Conservation (phyloP, 2,113 vertebrate species). For the Ameiurus melas region DNA sequence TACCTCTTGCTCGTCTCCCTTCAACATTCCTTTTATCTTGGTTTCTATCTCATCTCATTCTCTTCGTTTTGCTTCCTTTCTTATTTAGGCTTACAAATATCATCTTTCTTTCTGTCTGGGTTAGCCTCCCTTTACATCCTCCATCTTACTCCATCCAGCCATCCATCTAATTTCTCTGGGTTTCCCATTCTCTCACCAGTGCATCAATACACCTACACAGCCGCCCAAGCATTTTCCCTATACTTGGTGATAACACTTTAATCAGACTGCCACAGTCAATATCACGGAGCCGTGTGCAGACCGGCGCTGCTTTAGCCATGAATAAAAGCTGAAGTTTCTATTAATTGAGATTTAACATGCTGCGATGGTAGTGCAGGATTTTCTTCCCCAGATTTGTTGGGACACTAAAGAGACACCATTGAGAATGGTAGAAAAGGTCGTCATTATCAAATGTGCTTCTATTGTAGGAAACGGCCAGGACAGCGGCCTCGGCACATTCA, state of each 20-base stretch:
- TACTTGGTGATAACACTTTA: conserved; percentile 27
- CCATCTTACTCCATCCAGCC: neutral
- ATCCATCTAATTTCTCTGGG: neutral
- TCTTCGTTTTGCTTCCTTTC: neutral
- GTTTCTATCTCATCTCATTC: neutral
- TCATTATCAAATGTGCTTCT: conserved; percentile 55
- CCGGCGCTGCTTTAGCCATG: neutral
- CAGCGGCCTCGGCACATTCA: conserved; percentile 57
- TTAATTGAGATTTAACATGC: conserved; percentile 26
- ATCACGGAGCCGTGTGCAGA: neutral
- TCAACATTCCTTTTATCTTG: neutral
- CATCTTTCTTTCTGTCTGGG: neutral
- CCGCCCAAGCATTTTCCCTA: neutral
- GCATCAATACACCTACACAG: conserved; percentile 8
- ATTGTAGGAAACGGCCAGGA: conserved; percentile 56
- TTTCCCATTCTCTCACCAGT: neutral
- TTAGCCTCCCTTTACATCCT: neutral
- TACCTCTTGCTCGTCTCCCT: too few relatives aligned
- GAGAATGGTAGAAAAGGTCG: conserved; percentile 56
- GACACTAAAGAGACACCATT: conserved; percentile 16
- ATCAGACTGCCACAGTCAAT: neutral
- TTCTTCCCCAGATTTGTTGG: conserved; percentile 13
- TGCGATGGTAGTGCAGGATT: conserved; percentile 15
- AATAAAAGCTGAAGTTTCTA: conserved; percentile 5
- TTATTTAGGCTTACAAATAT: neutral